Evolutionary conservation across 2,113 vertebrate genomes (phyloP).

Genomic region (Daubentonia madagascariensis): DNA sequence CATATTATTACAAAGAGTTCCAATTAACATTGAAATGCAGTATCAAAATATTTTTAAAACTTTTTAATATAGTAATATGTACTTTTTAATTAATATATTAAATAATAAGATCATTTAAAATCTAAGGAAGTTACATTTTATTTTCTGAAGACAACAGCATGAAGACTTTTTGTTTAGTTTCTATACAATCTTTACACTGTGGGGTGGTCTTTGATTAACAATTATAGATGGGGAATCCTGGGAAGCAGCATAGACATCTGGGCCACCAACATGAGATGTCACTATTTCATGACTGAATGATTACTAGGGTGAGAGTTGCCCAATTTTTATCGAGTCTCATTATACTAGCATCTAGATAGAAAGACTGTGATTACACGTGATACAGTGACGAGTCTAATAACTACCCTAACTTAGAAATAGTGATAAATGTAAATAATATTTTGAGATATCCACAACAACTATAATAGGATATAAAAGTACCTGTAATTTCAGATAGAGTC

Average conservation of each 20-base stretch:
- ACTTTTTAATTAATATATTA: background rate
- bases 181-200: background rate
- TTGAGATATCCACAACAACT: background rate
- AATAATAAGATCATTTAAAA: constrained; percentile 10
- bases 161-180: constrained; percentile 16
- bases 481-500: background rate
- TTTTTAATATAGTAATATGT: background rate
- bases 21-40: background rate
- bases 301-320: background rate
- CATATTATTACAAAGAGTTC: background rate
- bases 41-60: background rate
- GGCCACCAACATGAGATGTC: background rate
- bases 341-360: background rate
- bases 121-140: background rate
- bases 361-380: background rate
- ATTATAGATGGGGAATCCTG: background rate
- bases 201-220: background rate
- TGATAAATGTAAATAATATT: background rate
- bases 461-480: background rate
- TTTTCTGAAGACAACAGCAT: background rate
- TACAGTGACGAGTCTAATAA: background rate
- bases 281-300: background rate
- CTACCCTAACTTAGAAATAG: background rate
- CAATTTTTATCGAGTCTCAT: background rate
- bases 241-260: background rate